phyloP scores from a whole-genome alignment of 2,113 vertebrate genomes.

The Nycticorax nycticorax region DNA sequence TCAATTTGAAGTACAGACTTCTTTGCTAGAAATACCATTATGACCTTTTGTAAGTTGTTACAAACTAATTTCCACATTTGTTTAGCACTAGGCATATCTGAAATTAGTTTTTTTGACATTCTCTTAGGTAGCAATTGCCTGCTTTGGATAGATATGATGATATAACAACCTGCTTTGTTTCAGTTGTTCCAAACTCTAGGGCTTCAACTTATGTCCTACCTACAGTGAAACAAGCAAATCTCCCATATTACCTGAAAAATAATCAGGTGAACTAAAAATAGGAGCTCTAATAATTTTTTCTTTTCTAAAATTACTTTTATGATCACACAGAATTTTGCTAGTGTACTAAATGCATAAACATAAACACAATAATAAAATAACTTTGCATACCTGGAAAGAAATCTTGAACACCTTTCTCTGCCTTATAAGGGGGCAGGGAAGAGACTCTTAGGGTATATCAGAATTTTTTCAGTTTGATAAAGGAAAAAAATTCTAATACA shows the following conservation, averaged over 20 bases:
- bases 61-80: background rate
- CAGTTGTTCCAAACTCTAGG: background rate
- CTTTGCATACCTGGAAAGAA: background rate
- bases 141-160: background rate
- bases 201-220: background rate
- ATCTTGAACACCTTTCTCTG: background rate
- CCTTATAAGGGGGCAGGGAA: background rate
- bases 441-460: background rate
- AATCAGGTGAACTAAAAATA: background rate
- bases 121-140: background rate
- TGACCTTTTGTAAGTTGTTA: background rate
- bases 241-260: background rate
- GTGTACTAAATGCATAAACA: background rate
- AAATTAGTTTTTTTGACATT: background rate
- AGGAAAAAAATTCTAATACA: background rate
- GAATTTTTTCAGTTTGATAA: background rate
- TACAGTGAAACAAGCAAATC: background rate
- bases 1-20: background rate
- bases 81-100: background rate
- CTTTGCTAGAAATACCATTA: background rate
- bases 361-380: background rate
- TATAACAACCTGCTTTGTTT: background rate
- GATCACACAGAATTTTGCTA: background rate
- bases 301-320: background rate
- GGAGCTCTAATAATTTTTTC: background rate